Evolutionary conservation across 1,140 invertebrate genomes (phyloP).

Genomic region (Neuroterus valhalla): DNA sequence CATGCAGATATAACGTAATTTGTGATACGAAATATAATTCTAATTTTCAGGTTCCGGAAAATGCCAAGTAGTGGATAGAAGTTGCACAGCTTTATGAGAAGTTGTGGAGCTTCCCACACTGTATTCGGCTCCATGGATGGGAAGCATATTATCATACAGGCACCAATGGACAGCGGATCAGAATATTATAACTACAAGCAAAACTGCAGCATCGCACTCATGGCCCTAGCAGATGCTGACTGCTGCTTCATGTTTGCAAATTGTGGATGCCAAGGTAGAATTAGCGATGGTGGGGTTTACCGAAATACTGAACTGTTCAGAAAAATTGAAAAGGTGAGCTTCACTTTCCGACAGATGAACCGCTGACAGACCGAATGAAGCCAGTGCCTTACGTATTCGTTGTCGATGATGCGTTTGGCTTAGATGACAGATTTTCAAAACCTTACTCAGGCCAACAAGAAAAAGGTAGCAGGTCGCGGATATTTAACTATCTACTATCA

Average conservation of each 20-base stretch:
- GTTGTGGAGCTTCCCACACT: conserved; percentile 64
- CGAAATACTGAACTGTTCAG: no score
- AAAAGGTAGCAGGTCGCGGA: neutral
- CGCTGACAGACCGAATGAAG: no score
- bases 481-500: neutral
- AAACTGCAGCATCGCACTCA: conserved; percentile 60
- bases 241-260: conserved; percentile 67
- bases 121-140: conserved; percentile 67
- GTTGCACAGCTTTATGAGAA: conserved; percentile 59
- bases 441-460: no score
- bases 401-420: no score
- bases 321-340: no score
- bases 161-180: conserved; percentile 58
- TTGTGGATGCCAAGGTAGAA: conserved; percentile 61
- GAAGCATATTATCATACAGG: conserved; percentile 65
- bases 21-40: no score
- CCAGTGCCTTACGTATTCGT: no score
- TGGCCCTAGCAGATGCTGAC: conserved; percentile 53
- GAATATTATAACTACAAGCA: conserved; percentile 66
- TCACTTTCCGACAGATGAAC: no score
- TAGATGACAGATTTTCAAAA: no score
- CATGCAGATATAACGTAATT: no score
- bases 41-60: conserved; percentile 47
- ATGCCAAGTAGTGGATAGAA: conserved; percentile 53
- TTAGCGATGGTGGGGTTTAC: conserved; percentile 57